Percentiles rank a stretch among this genome's conserved stretches.
Conservation (phyloP, 1,140 invertebrate species). For the Brachionus calyciflorus region DNA sequence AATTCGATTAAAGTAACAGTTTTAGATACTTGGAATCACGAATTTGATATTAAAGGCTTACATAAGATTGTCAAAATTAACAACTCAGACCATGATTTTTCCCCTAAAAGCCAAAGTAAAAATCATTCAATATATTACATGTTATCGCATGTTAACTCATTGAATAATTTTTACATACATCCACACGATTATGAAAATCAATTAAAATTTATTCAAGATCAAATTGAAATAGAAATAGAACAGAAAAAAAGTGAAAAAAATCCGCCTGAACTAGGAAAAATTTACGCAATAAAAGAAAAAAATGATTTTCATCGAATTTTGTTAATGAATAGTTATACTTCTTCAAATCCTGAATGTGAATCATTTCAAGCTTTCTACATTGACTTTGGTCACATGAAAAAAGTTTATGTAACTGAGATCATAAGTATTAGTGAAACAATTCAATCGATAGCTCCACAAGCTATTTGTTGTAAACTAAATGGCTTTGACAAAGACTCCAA, state of each 20-base stretch:
- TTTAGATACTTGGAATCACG: neutral
- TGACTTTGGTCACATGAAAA: neutral
- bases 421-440: neutral
- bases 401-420: neutral
- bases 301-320: neutral
- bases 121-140: neutral
- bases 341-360: neutral
- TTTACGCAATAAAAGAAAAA: neutral
- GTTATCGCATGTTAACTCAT: neutral
- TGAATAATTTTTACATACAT: constrained; percentile 8
- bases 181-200: constrained; percentile 7
- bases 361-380: constrained; percentile 13
- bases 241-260: neutral
- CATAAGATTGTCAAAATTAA: constrained; percentile 20
- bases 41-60: neutral
- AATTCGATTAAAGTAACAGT: neutral
- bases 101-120: neutral
- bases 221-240: neutral
- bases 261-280: neutral
- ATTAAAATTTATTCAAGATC: constrained; percentile 31
- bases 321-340: neutral
- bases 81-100: neutral
- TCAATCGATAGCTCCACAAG: constrained; percentile 26
- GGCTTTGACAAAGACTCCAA: neutral
- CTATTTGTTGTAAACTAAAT: constrained; percentile 9